Evolutionary conservation across 2,113 vertebrate genomes (phyloP).

Genomic region (Hoplias malabaricus): DNA sequence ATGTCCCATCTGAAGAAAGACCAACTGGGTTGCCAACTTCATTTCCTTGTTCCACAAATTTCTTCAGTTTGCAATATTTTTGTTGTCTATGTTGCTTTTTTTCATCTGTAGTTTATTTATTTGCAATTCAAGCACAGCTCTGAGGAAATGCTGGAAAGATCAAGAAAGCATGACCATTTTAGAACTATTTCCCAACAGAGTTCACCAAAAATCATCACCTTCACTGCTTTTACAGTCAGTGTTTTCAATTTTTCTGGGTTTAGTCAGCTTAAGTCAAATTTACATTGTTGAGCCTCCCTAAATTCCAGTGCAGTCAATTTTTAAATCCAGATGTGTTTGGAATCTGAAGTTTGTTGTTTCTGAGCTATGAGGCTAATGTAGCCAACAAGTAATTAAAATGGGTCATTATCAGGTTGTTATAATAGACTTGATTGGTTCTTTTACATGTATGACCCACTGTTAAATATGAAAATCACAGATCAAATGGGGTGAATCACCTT

Average conservation of each 20-base stretch:
- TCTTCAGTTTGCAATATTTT: conserved; percentile 50
- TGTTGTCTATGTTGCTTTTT: conserved; percentile 55
- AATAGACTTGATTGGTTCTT: background rate
- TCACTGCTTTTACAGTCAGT: background rate
- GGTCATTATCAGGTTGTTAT: background rate
- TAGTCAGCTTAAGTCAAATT: background rate
- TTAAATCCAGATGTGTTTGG: background rate
- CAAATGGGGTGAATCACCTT: no score
- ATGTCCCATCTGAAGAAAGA: conserved; percentile 57
- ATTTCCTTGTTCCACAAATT: conserved; percentile 63
- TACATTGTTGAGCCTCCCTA: background rate
- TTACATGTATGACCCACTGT: no score
- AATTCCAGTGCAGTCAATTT: background rate
- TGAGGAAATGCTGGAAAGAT: background rate
- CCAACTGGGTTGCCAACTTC: conserved; percentile 50
- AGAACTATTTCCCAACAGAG: background rate
- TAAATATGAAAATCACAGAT: no score
- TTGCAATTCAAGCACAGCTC: conserved; percentile 45
- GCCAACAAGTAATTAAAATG: no score
- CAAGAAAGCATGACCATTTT: background rate
- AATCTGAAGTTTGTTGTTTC: background rate
- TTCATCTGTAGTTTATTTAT: conserved; percentile 36
- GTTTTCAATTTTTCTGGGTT: background rate
- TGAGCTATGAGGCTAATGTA: no score
- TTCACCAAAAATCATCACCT: background rate